Percentiles rank a stretch among this genome's conserved stretches.
Conservation (phyloP, 2,113 vertebrate species). For the Nyctereutes procyonoides region DNA sequence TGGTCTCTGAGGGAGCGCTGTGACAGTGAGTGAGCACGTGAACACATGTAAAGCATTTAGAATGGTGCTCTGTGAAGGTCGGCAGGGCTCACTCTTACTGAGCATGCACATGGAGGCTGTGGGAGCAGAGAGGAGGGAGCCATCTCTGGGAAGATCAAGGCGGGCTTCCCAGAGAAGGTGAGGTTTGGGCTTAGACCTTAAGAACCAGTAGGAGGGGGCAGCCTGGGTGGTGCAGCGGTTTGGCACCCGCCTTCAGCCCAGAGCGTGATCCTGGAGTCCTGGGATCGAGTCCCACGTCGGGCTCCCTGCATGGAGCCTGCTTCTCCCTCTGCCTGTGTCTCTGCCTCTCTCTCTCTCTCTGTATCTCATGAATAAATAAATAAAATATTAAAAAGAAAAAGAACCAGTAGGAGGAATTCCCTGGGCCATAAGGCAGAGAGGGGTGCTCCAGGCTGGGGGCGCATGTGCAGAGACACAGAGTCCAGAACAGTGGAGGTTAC, state of each 20-base stretch:
- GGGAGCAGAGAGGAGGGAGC: background rate
- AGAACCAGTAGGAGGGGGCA: background rate
- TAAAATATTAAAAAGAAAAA: background rate
- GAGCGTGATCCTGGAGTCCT: background rate
- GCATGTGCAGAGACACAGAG: background rate
- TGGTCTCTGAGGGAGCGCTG: background rate
- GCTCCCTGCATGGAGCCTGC: background rate
- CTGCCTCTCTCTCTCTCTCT: background rate
- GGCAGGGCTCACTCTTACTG: background rate
- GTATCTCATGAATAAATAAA: background rate
- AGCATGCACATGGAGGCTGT: background rate
- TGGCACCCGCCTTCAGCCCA: background rate
- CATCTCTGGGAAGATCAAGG: background rate
- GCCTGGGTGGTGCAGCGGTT: background rate
- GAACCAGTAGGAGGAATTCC: background rate
- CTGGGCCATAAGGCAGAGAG: background rate
- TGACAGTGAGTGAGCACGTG: background rate
- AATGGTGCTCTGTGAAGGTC: background rate
- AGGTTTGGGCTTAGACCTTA: background rate
- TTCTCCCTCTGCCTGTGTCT: background rate
- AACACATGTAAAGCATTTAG: background rate
- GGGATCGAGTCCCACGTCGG: background rate
- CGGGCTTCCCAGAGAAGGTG: conserved; percentile 22
- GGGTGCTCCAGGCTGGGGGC: background rate
- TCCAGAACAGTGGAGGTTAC: no score